Evolutionary conservation across 2,797 vertebrate genomes (phyloP), one percentile per base, ranked within the genome.

Genomic region (Lacerta bilineata): DNA sequence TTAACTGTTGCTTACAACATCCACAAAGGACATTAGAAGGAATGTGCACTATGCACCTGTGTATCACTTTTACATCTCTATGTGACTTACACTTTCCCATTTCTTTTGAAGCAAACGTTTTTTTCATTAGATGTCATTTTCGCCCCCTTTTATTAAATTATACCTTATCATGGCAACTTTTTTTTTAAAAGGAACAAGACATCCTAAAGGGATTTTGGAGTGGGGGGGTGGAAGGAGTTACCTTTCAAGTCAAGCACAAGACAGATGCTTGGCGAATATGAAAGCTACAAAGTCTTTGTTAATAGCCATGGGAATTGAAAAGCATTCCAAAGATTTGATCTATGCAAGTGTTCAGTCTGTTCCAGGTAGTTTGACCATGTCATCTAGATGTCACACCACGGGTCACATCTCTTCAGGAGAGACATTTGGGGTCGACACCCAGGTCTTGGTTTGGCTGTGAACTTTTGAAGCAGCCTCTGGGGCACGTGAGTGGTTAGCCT

Each of bases 201-300:
- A 82, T 43, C 64, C 79, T 89, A 90, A 93, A 91, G 87, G 80
- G 72, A 90, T 89, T 93, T 91, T 23, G 86, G 84, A 27, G 27
- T 33, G 79, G n/a, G 69, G 69, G 41, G 29, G 11, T 61, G 27
- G 84, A 84, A 36, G 36, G 29, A 25, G n/a, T 61, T 75, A 50
- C 50, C 59, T 92, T 89, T 90, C 88, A 92, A 89, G 94, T 92
- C 41, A 41, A 89, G 79, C 71, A 86, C 69, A 93, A 90, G 75
- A 80, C 88, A 75, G 87, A 91, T 83, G 74, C 59, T 86, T 79
- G 25, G 41, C 86, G 90, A 83, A 27, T 88, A 85, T 76, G 43
- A 78, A 39, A 79, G 64, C 74, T 83, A 50, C 41, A 41, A 78
- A 78, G n/a, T 15, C 50, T 86, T 33, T 87, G 78, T 64, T 90